Base-by-base conservation (phyloP, 2,888 invertebrate genomes). In the Amblyjoppa proteus region DNA sequence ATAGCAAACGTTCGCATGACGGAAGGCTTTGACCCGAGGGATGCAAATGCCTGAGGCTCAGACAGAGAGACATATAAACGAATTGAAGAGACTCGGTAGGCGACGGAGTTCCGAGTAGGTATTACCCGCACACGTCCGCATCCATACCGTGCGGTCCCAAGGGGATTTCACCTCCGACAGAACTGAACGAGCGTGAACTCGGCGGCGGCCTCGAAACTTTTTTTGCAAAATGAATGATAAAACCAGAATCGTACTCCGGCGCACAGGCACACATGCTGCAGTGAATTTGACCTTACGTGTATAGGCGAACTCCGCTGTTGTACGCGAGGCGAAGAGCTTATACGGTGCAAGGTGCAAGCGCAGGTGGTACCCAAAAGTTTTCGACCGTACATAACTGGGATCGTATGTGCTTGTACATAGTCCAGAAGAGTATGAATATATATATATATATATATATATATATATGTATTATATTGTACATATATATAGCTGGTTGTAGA, bases 161-260 rank as follows among this genome's bases (percentile, higher is more conserved):
- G 38, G 38, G 71, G 80, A 68, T 68, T 84, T 31, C 31, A 73
- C 34, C 75, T 45, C 34, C 66, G n/a, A 66, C 49, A 49, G 66
- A 56, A 76, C 56, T 76, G 76, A 66, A 80, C 80, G 71, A 80
- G 74, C 58, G 13, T 66, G 66, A 71, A 71, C 84, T 84, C 76
- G n/a, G 51, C 38, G 41, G 53, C 64, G 61, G 64, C 76, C 70
- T 71, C 68, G 66, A 76, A 80, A 84, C 84, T 84, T 79, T 70
- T 70, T 75, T 76, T 80, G 56, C 71, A 58, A 84, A 84, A 84
- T 73, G 80, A 80, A 84, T 84, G 71, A 76, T 76, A 80, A 80
- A 84, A 84, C 71, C 70, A 45, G 45, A 64, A 56, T 51, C 64
- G 53, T 41, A 20, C 16, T 66, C 9, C 28, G 20, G 25, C 41